These are phyloP conservation scores for Hedya salicella DNA, from an alignment of 2,888 invertebrate genomes.

Conservation along the genomic window DNA sequence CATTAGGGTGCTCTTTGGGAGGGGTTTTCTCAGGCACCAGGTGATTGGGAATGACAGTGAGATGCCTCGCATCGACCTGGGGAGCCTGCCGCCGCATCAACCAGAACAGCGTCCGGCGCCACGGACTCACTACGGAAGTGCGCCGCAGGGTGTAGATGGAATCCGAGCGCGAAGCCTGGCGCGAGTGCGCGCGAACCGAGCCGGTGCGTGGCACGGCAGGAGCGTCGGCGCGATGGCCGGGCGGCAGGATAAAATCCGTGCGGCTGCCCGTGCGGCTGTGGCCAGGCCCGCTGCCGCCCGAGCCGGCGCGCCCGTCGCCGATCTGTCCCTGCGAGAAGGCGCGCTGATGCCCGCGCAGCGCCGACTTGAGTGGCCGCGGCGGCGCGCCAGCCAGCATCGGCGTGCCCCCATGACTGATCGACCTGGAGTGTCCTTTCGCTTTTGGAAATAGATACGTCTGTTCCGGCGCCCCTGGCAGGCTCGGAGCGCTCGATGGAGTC, in stretches of 20 bases:
- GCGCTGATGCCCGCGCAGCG: constrained; percentile 90
- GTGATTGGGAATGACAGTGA: constrained; percentile 93
- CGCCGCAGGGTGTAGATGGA: constrained; percentile 95
- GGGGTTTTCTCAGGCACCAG: constrained; percentile 92
- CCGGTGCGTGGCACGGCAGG: constrained; percentile 77
- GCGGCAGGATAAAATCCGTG: constrained; percentile 95
- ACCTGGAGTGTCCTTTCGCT: constrained; percentile 89
- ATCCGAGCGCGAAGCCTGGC: constrained; percentile 95
- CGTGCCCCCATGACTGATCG: constrained; percentile 93
- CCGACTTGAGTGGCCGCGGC: constrained; percentile 90
- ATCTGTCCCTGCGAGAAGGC: constrained; percentile 96
- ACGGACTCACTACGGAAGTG: constrained; percentile 88
- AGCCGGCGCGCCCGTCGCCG: constrained; percentile 83
- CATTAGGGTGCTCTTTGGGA: constrained; percentile 92
- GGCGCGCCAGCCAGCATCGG: constrained; percentile 75
- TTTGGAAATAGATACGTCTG: constrained; percentile 83
- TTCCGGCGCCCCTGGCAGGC: constrained; percentile 81
- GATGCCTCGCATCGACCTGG: constrained; percentile 88
- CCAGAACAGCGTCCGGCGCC: constrained; percentile 87
- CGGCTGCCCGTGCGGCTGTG: constrained; percentile 93
- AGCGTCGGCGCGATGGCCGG: constrained; percentile 90
- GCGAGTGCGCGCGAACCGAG: constrained; percentile 85
- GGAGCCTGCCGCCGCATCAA: constrained; percentile 86
- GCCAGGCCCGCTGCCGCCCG: constrained; percentile 76
- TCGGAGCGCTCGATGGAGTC: constrained; percentile 79